Percentiles rank a stretch among this genome's conserved stretches.
phyloP scores from a whole-genome alignment of 2,888 invertebrate genomes.

The Cyclophora punctaria region DNA sequence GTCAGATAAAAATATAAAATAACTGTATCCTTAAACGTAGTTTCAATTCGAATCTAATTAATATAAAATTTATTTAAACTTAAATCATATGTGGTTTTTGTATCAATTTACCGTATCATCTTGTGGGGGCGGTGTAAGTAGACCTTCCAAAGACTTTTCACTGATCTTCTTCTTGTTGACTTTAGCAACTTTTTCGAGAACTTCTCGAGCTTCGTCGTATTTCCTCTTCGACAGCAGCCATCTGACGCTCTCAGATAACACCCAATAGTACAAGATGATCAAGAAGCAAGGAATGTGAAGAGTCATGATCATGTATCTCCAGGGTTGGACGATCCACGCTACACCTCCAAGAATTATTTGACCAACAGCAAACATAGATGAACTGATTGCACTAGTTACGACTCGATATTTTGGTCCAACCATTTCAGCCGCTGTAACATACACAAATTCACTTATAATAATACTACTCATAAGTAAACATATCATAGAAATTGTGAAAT shows the following conservation, averaged over 20 bases:
- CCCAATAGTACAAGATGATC: conserved; percentile 79
- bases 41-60: no score
- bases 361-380: conserved; percentile 82
- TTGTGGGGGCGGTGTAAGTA: conserved; percentile 51
- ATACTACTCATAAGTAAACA: no score
- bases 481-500: no score
- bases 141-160: conserved; percentile 61
- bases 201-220: conserved; percentile 74
- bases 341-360: conserved; percentile 79
- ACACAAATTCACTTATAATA: background rate
- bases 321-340: conserved; percentile 80
- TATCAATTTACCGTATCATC: background rate
- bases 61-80: no score
- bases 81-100: no score
- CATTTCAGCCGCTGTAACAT: conserved; percentile 79
- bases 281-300: conserved; percentile 81
- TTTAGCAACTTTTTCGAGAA: conserved; percentile 76
- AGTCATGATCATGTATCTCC: conserved; percentile 79
- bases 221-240: conserved; percentile 83
- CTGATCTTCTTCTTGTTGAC: conserved; percentile 75
- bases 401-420: conserved; percentile 84
- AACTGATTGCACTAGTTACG: conserved; percentile 78
- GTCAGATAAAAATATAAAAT: no score
- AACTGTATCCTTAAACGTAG: no score
- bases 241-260: conserved; percentile 79